Conservation (phyloP, 2,797 vertebrate species). For the Propithecus perrieri region DNA sequence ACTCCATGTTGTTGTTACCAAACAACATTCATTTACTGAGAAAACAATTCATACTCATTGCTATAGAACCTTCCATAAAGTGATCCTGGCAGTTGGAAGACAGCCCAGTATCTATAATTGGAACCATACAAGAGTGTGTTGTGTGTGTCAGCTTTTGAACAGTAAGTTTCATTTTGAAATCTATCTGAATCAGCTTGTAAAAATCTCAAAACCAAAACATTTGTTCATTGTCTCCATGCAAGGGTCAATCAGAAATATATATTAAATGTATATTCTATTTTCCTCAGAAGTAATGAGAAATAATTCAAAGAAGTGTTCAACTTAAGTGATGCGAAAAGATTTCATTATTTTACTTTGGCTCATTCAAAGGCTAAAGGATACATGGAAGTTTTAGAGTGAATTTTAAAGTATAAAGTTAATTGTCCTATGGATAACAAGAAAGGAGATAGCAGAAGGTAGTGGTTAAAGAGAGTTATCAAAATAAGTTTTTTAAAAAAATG, state of each 20-base stretch:
- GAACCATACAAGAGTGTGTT: conserved; percentile 59
- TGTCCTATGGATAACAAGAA: neutral
- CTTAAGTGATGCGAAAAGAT: neutral
- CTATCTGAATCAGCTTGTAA: conserved; percentile 54
- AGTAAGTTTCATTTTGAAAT: conserved; percentile 66
- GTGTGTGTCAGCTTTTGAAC: conserved; percentile 31
- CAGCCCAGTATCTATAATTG: conserved; percentile 59
- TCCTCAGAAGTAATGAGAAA: neutral
- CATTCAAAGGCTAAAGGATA: neutral
- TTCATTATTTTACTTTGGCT: conserved; percentile 15
- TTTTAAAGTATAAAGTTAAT: neutral
- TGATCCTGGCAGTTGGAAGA: conserved; percentile 39
- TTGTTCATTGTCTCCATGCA: neutral
- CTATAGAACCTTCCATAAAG: conserved; percentile 53
- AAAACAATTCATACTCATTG: conserved; percentile 37
- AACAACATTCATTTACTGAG: conserved; percentile 37
- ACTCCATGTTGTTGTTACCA: neutral
- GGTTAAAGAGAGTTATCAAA: neutral
- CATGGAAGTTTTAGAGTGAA: neutral
- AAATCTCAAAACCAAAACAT: conserved; percentile 59
- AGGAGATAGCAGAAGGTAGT: neutral
- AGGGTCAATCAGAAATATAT: conserved; percentile 4
- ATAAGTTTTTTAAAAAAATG: neutral
- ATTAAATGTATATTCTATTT: neutral
- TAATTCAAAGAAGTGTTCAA: neutral